Percentiles rank a stretch among this genome's conserved stretches.
Evolutionary conservation across 2,797 vertebrate species (phyloP).

Genomic region (Hemitrygon akajei): DNA sequence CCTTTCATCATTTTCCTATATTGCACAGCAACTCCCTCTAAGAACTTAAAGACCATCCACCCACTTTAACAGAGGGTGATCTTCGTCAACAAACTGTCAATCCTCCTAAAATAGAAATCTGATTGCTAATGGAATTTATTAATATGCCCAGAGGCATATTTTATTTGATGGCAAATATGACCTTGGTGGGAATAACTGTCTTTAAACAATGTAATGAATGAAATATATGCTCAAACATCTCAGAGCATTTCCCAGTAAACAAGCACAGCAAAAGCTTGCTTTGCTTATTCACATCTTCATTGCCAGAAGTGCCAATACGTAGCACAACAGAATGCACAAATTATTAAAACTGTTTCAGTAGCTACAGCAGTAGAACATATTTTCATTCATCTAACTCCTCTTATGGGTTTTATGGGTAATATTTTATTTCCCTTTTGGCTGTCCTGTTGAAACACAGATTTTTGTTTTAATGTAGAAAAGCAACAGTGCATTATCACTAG

Average conservation of each 20-base stretch:
- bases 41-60: conserved; percentile 53
- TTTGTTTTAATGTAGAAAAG: neutral
- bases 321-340: neutral
- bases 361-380: neutral
- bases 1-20: neutral
- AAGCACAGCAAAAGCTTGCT: neutral
- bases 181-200: conserved; percentile 48
- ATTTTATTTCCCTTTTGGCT: neutral
- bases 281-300: neutral
- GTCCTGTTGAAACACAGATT: neutral
- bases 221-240: conserved; percentile 29
- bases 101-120: conserved; percentile 49
- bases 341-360: neutral
- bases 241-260: conserved; percentile 33
- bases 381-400: neutral
- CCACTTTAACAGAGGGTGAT: conserved; percentile 61
- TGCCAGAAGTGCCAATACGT: neutral
- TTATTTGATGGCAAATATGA: conserved; percentile 50
- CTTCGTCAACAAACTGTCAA: conserved; percentile 54
- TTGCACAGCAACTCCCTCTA: neutral
- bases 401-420: neutral
- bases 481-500: neutral
- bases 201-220: conserved; percentile 32
- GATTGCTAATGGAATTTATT: conserved; percentile 54
- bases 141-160: conserved; percentile 53